Base-by-base conservation (phyloP, 2,797 vertebrate genomes). In the Spondyliosoma cantharus region DNA sequence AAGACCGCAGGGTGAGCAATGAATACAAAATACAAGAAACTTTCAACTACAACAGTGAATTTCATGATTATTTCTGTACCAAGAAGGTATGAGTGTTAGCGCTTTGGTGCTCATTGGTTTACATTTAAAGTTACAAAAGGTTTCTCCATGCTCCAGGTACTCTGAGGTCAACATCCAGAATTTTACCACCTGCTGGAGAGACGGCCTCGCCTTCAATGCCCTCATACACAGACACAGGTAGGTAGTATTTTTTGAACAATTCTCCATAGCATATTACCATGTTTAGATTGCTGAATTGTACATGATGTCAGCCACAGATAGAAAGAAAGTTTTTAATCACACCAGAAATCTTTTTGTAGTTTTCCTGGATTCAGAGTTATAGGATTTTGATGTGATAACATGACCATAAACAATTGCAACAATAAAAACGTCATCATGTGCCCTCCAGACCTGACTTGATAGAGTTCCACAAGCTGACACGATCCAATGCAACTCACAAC, bases 111-210 rank as follows among this genome's bases (percentile, higher is more conserved):
- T 45, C 7, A 1, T 17, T 54, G 29, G n/a, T 54, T 60, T 37
- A 11, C 7, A 14, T 67, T 58, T 74, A 1, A 68, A 61, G 0
- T 65, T 20, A 56, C 14, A 57, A 59, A 56, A 48, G 0, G 16
- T 72, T 15, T 58, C 6, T 70, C 16, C 3, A 1, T 69, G 9
- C 27, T 68, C 0, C 90, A 98, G 97, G 72, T 98, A 98, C 86
- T 91, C 97, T 1, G 97, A 97, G 81, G 96, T 98, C n/a, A 98
- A 96, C 92, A 98, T 99, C 90, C 97, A 98, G 91, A 99, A 99
- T 93, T 99, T 99, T 89, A 99, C 97, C 88, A 97, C 96, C 87
- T 98, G 97, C 91, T 99, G 98, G 98, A 94, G 96, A 84, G 97
- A 98, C 0, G 97, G 97, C 4, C 91, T 98, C 70, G 98, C 98